Evolutionary conservation across 2,113 vertebrate species (phyloP), one percentile per base, ranked within the genome.

Genomic region (Rhinopithecus roxellana): DNA sequence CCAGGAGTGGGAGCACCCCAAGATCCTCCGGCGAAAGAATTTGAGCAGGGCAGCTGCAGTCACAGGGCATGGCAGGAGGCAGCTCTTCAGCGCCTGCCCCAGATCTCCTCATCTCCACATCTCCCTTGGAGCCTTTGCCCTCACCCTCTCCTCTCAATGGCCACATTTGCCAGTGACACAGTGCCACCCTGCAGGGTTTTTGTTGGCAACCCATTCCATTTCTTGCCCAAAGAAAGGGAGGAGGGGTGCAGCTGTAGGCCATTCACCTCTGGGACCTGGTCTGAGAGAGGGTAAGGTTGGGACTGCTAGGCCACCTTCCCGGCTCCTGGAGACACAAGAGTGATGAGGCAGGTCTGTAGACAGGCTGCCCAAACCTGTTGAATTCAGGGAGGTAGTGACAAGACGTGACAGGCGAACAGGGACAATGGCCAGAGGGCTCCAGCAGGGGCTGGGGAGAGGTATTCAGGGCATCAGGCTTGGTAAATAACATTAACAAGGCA

Each of bases 401-500:
- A 94, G 96, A 91, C 52, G 30, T 97, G 95, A 92, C 92, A 94
- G 75, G 86, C 3, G 0, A 67, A 77, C 32, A 70, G 43, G 70
- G 59, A 93, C 70, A 84, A 32, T 92, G 89, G 45, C 95, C 93
- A 23, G 67, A 97, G 48, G 89, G 69, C 92, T 93, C 40, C 22
- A 69, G 17, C 45, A 82, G 70, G 25, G 78, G 52, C 32, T 90
- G 30, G 35, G 81, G 43, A 87, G 55, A 90, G 89, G 72, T 30
- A 55, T 52, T 93, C 1, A 1, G 70, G 79, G 64, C 50, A 91
- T 18, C 3, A 25, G 72, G 43, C 84, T 96, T 94, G 81, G 18
- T 88, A 95, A 95, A 97, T 89, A 93, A 72, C 96, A 93, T 95
- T 97, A 95, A 70, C 40, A 40, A 94, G 61, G 75, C 0, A 1